Conservation (phyloP, 2,888 invertebrate genomes). For the Ectemnius continuus region DNA sequence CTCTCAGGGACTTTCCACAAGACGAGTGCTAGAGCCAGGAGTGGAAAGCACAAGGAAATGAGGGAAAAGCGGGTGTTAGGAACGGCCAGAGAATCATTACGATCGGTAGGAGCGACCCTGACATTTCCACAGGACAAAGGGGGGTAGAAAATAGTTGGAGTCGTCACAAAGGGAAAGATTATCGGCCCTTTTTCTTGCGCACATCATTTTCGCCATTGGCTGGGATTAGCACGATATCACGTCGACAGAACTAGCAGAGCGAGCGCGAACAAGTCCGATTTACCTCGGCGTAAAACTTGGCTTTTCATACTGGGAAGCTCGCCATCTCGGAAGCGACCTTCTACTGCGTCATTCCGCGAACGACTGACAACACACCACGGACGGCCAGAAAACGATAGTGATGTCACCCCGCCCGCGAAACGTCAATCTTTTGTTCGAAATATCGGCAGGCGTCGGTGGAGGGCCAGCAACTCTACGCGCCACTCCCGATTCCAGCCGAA, state of each 20-base stretch:
- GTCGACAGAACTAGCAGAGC: slow-evolving; percentile 15
- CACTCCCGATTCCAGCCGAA: background rate
- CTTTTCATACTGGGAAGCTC: slow-evolving; percentile 70
- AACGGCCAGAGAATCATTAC: background rate
- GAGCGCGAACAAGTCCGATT: slow-evolving; percentile 20
- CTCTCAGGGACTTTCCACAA: slow-evolving; percentile 40
- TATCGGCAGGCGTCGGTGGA: slow-evolving; percentile 27
- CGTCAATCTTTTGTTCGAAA: slow-evolving; percentile 56
- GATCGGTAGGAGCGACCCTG: slow-evolving; percentile 35
- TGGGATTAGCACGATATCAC: slow-evolving; percentile 8
- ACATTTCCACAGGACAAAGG: slow-evolving; percentile 45
- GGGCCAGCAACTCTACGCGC: background rate
- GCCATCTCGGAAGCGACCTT: slow-evolving; percentile 63
- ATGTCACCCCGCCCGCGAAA: slow-evolving; percentile 58
- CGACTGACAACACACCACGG: slow-evolving; percentile 51
- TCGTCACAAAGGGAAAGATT: slow-evolving; percentile 31
- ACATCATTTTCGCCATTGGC: slow-evolving; percentile 7
- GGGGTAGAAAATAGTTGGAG: slow-evolving; percentile 31
- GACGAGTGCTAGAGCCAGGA: slow-evolving; percentile 25
- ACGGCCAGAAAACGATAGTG: slow-evolving; percentile 53
- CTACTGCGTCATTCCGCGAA: slow-evolving; percentile 75
- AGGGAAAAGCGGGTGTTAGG: background rate
- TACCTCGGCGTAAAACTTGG: slow-evolving; percentile 68
- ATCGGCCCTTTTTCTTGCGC: slow-evolving; percentile 1
- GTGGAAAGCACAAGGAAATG: slow-evolving; percentile 27